Base-by-base conservation (phyloP, 2,113 vertebrate species). In the Gymnorhina tibicen region DNA sequence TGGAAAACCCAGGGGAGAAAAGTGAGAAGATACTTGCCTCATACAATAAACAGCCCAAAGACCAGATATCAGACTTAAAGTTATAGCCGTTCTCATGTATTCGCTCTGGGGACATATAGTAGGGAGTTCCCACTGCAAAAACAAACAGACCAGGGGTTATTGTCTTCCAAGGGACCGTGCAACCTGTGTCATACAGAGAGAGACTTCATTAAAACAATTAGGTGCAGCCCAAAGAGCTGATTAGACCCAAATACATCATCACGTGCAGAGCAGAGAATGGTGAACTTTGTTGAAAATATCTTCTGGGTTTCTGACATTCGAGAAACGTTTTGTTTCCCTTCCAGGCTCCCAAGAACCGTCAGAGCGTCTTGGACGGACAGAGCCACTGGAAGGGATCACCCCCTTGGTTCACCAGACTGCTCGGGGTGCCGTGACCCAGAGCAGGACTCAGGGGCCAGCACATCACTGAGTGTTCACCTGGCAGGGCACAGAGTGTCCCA, bases 31-130 rank as follows among this genome's bases (percentile, higher is more conserved):
- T 87, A 90, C 97, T 98, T 98, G 99, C 99, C 99, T 99, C 99
- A 8, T 99, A 99, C 63, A 99, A 98, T 95, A 99, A 98, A 96
- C 99, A 99, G 97, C 99, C 99, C 98, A 99, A 98, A 92, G 99
- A 99, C 99, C 99, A 99, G 98, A 99, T 99, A 98, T 99, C 99
- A n/a, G 99, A 99, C 97, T 99, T 99, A 98, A 99, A 99, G 98
- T 99, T 99, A 98, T 99, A 99, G 97, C 99, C 99, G 13, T 99
- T 99, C 98, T 99, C 99, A 23, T 99, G 99, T 98, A 99, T 99
- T 97, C 99, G 99, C 98, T 99, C 99, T 5, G 99, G 99, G 93
- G 99, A 99, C 99, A 99, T 99, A 94, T 99, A 99, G 98, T 99
- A 99, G 12, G 99, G 99, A 56, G 99, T 99, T 98, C 99, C 99